Base-by-base conservation (phyloP, 2,113 vertebrate genomes). In the Corythornis madagascariensis region DNA sequence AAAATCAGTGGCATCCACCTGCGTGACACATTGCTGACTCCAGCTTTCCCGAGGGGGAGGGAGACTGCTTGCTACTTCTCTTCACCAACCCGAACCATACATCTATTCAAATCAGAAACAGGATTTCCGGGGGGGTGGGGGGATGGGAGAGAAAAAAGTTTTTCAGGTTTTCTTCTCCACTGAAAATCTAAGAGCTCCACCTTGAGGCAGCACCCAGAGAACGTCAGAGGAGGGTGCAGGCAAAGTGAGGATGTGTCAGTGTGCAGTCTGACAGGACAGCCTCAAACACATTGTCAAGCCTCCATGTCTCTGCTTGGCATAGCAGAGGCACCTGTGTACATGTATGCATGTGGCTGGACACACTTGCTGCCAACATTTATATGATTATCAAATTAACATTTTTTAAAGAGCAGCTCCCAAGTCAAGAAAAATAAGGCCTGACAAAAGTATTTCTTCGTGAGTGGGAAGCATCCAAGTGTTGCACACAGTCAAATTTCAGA, bases 141-240 rank as follows among this genome's bases (percentile, higher is more conserved):
- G 38, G 38, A 38, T 38, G 38, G 38, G 38, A 38, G 38, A 38
- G 10, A 38, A 57, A 88, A 65, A 29, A 3, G 8, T 16, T 85
- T 73, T 53, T 63, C 26, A 16, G 8, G 22, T 29, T 64, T 33
- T 83, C 47, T 38, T 29, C 9, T 77, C 74, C 66, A 90, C 50
- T 70, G 61, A 84, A 97, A 96, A 97, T 86, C 82, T 93, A 95
- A 97, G 50, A 97, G 97, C 97, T 96, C 97, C 97, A 97, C 85
- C 96, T 97, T 92, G 95, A 97, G 97, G 95, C 59, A 88, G 78
- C 31, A 83, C 21, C 5, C 55, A 52, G 72, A 6, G 18, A 43
- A 56, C 24, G 33, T 22, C 7, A 31, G 66, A 2, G 31, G n/a
- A 66, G 67, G 16, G 13, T 15, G 25, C 56, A 45, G 31, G 7